Evolutionary conservation across 2,888 invertebrate species (phyloP), one percentile per base, ranked within the genome.

Genomic region (Podotricha telesiphe): DNA sequence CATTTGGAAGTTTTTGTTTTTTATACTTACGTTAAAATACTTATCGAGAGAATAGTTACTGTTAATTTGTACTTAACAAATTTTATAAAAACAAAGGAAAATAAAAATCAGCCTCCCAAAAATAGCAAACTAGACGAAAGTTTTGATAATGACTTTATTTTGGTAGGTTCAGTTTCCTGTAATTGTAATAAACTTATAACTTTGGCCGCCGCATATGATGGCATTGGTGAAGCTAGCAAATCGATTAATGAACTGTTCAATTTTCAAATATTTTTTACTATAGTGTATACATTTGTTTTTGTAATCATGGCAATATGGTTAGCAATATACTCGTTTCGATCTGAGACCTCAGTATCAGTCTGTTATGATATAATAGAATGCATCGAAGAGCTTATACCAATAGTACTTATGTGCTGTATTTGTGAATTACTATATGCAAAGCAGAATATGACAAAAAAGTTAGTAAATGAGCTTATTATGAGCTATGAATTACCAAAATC

Each of bases 391-490:
- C 69, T 61, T 47, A 3, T 67, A 7, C 61, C 47, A 15, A 7
- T 72, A 20, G 45, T n/a, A 6, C 8, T 64, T 0, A 69, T 74
- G 22, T 71, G 67, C 15, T 68, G 63, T 53, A 40, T 86, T 28
- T 88, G 88, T 64, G 85, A 87, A 69, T 75, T 67, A 40, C 67
- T 89, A n/a, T 77, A 80, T 56, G 42, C 76, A 13, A 78, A 80
- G 10, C 81, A 87, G 15, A 82, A 81, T 19, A 71, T 76, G 6
- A 86, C 86, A 0, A 87, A 82, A 70, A 74, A 82, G 28, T 75
- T 87, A 37, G 79, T 89, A 0, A 87, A 87, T 69, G 84, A 88
- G 69, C 67, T 89, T 1, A 82, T 89, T 37, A 88, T 87, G 84
- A 82, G 86, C 72, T 89, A 89, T 65, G 80, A 82, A 22, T 77